Percentiles rank a stretch among this genome's conserved stretches.
Evolutionary conservation across 1,140 invertebrate genomes (phyloP).

Genomic region (Stenopsyche tienmushanensis): DNA sequence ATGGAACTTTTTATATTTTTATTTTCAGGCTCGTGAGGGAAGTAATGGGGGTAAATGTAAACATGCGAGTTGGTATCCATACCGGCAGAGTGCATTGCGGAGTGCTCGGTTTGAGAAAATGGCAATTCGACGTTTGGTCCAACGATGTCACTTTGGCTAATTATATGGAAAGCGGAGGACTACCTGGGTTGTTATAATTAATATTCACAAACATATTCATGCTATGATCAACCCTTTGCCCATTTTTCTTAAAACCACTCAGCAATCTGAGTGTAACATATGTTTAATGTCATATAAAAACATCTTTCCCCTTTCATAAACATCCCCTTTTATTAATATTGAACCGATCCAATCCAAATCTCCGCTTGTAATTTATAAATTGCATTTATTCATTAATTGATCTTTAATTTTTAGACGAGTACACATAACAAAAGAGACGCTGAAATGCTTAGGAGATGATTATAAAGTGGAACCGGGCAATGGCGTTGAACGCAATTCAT

Average conservation of each 20-base stretch:
- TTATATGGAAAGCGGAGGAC: slow-evolving; percentile 93
- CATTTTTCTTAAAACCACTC: too few relatives aligned
- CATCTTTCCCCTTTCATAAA: background rate
- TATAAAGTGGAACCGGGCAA: slow-evolving; percentile 89
- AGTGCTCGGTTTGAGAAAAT: slow-evolving; percentile 80
- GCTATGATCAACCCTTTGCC: too few relatives aligned
- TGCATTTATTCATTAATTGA: background rate
- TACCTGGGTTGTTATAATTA: slow-evolving; percentile 91
- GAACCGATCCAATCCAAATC: too few relatives aligned
- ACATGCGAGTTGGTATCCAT: slow-evolving; percentile 95
- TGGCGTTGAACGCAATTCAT: slow-evolving; percentile 80
- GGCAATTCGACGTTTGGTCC: slow-evolving; percentile 93
- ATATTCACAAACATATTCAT: too few relatives aligned
- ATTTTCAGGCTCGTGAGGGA: slow-evolving; percentile 85
- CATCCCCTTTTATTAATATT: too few relatives aligned
- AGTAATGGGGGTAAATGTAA: slow-evolving; percentile 87
- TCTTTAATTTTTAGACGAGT: slow-evolving; percentile 67
- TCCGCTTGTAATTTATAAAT: too few relatives aligned
- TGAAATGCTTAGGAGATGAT: slow-evolving; percentile 79
- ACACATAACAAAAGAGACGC: slow-evolving; percentile 92
- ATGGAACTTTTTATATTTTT: too few relatives aligned
- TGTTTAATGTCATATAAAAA: background rate
- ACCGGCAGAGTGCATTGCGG: slow-evolving; percentile 92
- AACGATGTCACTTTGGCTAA: slow-evolving; percentile 95
- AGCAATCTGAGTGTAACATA: too few relatives aligned